Evolutionary conservation across 2,113 vertebrate species (phyloP), one percentile per base, ranked within the genome.

Genomic region (Mellivora capensis): DNA sequence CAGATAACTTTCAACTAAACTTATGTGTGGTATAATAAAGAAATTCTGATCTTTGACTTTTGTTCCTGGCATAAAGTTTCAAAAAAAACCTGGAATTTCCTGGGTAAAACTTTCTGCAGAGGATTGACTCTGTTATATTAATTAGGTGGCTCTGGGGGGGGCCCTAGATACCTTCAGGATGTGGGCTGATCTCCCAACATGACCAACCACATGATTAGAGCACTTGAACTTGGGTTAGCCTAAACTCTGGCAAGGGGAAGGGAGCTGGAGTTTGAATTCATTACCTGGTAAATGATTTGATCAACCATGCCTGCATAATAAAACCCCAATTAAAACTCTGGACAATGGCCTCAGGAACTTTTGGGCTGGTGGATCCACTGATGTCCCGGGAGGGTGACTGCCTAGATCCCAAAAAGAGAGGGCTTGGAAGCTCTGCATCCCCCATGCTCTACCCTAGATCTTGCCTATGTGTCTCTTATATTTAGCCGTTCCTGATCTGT

Each of bases 371-470:
- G 37, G 82, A 13, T 12, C 42, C 20, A 11, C 4, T 6, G 1
- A 64, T 59, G 7, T 25, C 2, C 34, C n/a, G 2, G 7, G 21
- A 67, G 7, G 2, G 34, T 9, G 3, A 54, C n/a, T 1, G 7
- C 42, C 2, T 42, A 44, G n/a, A 67, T 39, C 10, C 6, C 69
- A 52, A 4, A 87, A 47, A 52, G 8, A 62, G 10, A 62, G 1
- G 15, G 3, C 8, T 18, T 7, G 39, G 71, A 77, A 47, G 8
- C 34, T 47, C 39, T 81, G 8, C 20, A 23, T 8, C 2, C 23
- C 72, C 29, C 39, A 13, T 8, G 9, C 6, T 11, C 1, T 18
- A 90, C 15, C 62, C 34, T 44, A 34, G 1, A 67, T 4, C 25
- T 80, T 57, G 52, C 15, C 6, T n/a, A 4, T 4, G 12, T 59